phyloP scores from a whole-genome alignment of 2,113 vertebrate genomes.

The Perccottus glenii region DNA sequence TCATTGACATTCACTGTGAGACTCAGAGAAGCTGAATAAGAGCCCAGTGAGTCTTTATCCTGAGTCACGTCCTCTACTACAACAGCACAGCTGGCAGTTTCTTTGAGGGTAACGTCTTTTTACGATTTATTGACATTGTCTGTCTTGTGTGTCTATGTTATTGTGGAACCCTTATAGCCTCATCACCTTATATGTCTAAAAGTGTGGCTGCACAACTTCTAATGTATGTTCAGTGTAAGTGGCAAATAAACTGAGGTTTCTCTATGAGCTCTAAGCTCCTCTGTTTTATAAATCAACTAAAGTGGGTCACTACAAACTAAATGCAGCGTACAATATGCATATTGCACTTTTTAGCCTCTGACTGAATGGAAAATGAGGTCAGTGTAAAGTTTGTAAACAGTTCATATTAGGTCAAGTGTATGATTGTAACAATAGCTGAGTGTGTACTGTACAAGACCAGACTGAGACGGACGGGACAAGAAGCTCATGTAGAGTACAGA shows the following conservation, averaged over 20 bases:
- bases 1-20: conserved; percentile 58
- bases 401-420: conserved; percentile 39
- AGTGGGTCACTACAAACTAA: neutral
- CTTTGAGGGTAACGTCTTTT: no score
- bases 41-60: conserved; percentile 35
- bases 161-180: no score
- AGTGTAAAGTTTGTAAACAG: conserved; percentile 34
- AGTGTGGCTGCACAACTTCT: no score
- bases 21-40: conserved; percentile 37
- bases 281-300: neutral
- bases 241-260: no score
- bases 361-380: conserved; percentile 49
- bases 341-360: conserved; percentile 38
- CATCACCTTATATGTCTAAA: no score
- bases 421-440: conserved; percentile 51
- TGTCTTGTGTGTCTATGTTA: conserved; percentile 13
- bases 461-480: conserved; percentile 12
- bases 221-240: no score
- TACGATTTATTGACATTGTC: no score
- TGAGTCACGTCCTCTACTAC: conserved; percentile 26
- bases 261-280: no score
- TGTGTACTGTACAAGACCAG: conserved; percentile 16
- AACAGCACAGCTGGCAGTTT: neutral
- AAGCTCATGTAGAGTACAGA: neutral
- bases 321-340: conserved; percentile 36